Base-by-base conservation (phyloP, 2,113 vertebrate species). In the Oryzias celebensis region DNA sequence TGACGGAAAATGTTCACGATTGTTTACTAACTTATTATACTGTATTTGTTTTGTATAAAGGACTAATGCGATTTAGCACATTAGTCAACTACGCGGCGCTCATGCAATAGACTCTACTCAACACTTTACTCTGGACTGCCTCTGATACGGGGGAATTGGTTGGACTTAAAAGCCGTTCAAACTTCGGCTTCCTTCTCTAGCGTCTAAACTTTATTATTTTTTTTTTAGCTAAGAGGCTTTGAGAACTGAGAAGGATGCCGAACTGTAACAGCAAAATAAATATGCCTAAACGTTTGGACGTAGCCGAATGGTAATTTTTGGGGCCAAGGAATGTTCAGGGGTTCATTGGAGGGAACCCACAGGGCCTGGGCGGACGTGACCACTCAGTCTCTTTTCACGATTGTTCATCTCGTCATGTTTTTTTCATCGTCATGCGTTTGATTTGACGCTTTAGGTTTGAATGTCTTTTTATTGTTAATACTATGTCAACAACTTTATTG, bases 281-380 rank as follows among this genome's bases (percentile, higher is more conserved):
- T 12, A 36, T 12, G 73, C 73, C 68, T 64, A 58, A 69, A 50
- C 1, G 55, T 80, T 85, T 81, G 84, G 84, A 81, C 64, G 12
- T 62, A 82, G 76, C 77, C 76, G 8, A 74, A 79, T 68, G 71
- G 78, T 73, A 48, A 81, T 85, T 45, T 82, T 81, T 74, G 46
- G 86, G 82, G 86, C 86, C 80, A 71, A 84, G 82, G 88, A 89
- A 90, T 91, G 88, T 91, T 88, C 74, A 80, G 85, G 85, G 89
- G 88, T 90, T 89, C 83, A 46, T 78, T 61, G 81, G 78, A 79
- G 68, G 82, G 77, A 75, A 77, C 79, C 80, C 85, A 28, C 4
- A 17, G 76, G 84, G 73, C 36, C 83, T 87, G 89, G 87, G 83
- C 83, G 86, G 87, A 85, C 83, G 66, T 86, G 87, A 87, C 80